Percentiles rank a stretch among this genome's conserved stretches.
These are phyloP conservation scores for Mirza zaza DNA, from an alignment of 2,113 vertebrate genomes.

Conservation along the genomic window DNA sequence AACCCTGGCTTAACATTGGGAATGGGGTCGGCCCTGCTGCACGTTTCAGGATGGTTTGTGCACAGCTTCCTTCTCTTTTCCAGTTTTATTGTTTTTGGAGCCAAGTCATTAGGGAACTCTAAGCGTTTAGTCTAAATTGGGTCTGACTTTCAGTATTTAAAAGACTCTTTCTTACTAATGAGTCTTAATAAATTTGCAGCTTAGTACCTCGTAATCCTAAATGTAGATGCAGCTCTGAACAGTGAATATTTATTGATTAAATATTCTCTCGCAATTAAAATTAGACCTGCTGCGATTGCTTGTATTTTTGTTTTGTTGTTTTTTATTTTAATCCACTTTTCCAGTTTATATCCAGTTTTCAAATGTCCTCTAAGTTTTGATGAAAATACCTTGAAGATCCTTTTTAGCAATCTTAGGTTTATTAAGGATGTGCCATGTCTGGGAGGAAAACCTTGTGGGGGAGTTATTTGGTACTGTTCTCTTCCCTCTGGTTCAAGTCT, in stretches of 20 bases:
- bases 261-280: constrained; percentile 72
- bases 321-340: not conserved
- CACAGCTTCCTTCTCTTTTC: constrained; percentile 70
- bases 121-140: constrained; percentile 79
- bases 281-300: constrained; percentile 37
- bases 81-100: constrained; percentile 67
- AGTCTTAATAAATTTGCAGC: constrained; percentile 78
- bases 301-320: not conserved
- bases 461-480: rapidly evolving
- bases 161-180: constrained; percentile 79
- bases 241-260: constrained; percentile 72
- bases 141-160: constrained; percentile 79
- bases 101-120: constrained; percentile 63
- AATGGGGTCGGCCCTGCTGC: not conserved
- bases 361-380: not conserved
- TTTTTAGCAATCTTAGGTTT: rapidly evolving
- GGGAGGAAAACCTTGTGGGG: not conserved
- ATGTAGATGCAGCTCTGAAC: constrained; percentile 65
- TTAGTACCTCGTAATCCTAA: constrained; percentile 69
- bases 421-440: not conserved
- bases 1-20: not conserved
- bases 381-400: not conserved
- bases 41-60: constrained; percentile 52
- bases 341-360: not conserved
- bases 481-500: not conserved